Conservation (phyloP, 2,113 vertebrate species). For the Calidris pugnax region DNA sequence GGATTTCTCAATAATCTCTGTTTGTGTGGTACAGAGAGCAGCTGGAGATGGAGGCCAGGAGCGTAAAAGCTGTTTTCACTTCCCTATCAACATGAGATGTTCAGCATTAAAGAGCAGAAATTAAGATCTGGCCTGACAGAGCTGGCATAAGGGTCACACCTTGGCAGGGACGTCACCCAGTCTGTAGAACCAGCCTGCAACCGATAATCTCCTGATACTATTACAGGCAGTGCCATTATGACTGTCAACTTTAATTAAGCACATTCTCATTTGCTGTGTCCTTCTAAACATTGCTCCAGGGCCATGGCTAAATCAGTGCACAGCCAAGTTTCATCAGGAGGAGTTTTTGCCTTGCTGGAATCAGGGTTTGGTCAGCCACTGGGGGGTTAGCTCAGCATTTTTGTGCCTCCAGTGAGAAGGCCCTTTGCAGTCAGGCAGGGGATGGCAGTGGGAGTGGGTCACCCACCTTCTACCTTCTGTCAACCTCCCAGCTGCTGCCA, state of each 20-base stretch:
- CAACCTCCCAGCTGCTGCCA: not conserved
- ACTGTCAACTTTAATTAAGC: slow-evolving; percentile 64
- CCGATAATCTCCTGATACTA: slow-evolving; percentile 50
- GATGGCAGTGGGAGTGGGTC: accelerated
- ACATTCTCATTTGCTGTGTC: slow-evolving; percentile 8
- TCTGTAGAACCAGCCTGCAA: not conserved
- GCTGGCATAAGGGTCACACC: not conserved
- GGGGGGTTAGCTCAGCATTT: not conserved
- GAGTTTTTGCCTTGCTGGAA: not conserved
- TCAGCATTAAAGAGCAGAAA: not conserved
- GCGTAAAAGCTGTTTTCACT: not conserved
- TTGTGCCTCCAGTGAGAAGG: not conserved
- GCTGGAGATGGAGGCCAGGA: not conserved
- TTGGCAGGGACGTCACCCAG: not conserved
- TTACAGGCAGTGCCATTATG: slow-evolving; percentile 41
- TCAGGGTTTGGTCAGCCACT: not conserved
- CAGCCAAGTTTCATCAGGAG: not conserved
- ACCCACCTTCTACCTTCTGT: not conserved
- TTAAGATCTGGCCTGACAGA: not conserved
- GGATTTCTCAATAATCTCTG: not conserved
- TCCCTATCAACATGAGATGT: not conserved
- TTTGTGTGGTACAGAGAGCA: not conserved
- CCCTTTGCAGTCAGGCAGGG: accelerated
- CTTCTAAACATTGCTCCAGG: slow-evolving; percentile 13
- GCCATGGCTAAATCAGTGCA: not conserved